Conservation (phyloP, 1,140 invertebrate species). For the Penaeus vannamei region DNA sequence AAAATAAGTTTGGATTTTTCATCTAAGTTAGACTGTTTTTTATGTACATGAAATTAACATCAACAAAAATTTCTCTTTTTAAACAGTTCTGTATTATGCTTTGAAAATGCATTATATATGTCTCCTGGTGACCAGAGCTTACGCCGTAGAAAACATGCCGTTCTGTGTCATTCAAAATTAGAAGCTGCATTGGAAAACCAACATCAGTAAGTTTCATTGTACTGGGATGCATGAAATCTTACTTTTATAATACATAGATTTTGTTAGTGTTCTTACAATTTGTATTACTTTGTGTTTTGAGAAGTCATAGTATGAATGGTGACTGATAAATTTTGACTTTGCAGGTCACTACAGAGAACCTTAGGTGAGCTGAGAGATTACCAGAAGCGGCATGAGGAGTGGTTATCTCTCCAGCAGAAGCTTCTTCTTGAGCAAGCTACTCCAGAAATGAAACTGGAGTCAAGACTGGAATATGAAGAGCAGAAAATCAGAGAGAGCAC, state of each 20-base stretch:
- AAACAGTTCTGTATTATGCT: slow-evolving; percentile 75
- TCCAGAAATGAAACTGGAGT: slow-evolving; percentile 71
- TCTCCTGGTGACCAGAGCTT: slow-evolving; percentile 77
- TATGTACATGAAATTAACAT: slow-evolving; percentile 35
- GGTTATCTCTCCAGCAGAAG: slow-evolving; percentile 78
- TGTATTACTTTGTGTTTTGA: not conserved
- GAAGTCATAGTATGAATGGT: slow-evolving; percentile 35
- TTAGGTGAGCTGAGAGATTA: slow-evolving; percentile 79
- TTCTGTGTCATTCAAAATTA: slow-evolving; percentile 81
- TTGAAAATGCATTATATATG: slow-evolving; percentile 81
- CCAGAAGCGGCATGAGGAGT: slow-evolving; percentile 79
- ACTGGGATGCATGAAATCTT: not conserved
- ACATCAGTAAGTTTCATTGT: slow-evolving; percentile 76
- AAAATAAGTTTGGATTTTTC: not conserved
- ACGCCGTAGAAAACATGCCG: slow-evolving; percentile 77
- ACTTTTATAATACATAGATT: slow-evolving; percentile 9
- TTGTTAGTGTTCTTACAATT: not conserved
- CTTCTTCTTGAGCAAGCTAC: slow-evolving; percentile 78
- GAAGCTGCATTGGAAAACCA: slow-evolving; percentile 78
- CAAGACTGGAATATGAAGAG: slow-evolving; percentile 73
- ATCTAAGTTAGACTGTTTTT: slow-evolving; percentile 2
- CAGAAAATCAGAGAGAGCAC: slow-evolving; percentile 72
- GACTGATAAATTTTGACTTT: slow-evolving; percentile 46
- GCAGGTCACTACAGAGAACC: slow-evolving; percentile 79
- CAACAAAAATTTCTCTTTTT: slow-evolving; percentile 16